Conservation (phyloP, 2,113 vertebrate species). For the Osmerus eperlanus region DNA sequence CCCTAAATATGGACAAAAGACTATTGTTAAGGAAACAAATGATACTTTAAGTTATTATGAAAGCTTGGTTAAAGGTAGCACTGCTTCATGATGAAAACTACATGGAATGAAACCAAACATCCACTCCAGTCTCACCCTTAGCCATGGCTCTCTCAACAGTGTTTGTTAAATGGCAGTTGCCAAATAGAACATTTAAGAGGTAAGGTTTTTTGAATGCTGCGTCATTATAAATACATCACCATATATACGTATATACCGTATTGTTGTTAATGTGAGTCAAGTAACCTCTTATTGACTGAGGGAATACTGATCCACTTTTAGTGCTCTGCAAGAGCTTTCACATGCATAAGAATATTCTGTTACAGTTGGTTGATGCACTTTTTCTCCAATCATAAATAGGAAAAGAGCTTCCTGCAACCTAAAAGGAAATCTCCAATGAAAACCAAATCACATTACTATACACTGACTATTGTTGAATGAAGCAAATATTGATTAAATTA, state of each 20-base stretch:
- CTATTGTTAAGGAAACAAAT: conserved; percentile 19
- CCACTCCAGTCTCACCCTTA: neutral
- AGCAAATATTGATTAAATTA: conserved; percentile 15
- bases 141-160: neutral
- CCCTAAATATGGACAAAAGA: conserved; percentile 22
- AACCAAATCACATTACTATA: conserved; percentile 15
- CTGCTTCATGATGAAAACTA: neutral
- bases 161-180: too few relatives aligned
- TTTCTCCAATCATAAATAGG: neutral
- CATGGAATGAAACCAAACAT: neutral
- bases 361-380: conserved; percentile 9
- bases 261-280: neutral
- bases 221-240: neutral
- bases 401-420: neutral
- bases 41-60: neutral
- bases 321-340: conserved; percentile 7
- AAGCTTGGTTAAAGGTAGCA: neutral
- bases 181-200: too few relatives aligned
- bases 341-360: neutral
- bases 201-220: too few relatives aligned
- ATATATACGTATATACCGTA: neutral
- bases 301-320: neutral
- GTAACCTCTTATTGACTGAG: neutral
- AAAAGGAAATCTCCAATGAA: conserved; percentile 18
- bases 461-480: conserved; percentile 7